These are phyloP conservation scores for Nematostella vectensis DNA, from an alignment of 92 coral and sea anemone genomes.

Conservation along the genomic window DNA sequence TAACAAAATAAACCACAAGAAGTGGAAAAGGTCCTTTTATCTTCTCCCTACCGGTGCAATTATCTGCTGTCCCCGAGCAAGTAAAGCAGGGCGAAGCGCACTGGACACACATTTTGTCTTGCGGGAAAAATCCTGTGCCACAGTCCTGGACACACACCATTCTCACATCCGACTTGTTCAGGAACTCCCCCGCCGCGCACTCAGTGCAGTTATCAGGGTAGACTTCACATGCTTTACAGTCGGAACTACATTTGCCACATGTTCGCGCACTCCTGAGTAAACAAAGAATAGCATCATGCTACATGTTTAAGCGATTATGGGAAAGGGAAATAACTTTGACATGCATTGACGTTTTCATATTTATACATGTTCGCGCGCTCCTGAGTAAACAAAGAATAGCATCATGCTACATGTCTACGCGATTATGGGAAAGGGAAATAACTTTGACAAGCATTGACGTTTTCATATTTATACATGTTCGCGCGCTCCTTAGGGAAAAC, in stretches of 20 bases:
- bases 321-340: too few species aligned
- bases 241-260: conserved; percentile 60
- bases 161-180: conserved; percentile 29
- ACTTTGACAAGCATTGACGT: too few species aligned
- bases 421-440: too few species aligned
- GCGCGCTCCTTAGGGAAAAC: neutral
- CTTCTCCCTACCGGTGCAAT: conserved; percentile 43
- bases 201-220: conserved; percentile 48
- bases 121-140: conserved; percentile 37
- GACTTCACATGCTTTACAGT: conserved; percentile 40
- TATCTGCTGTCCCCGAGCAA: conserved; percentile 25
- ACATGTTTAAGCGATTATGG: too few species aligned
- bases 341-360: too few species aligned
- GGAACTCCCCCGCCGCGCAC: conserved; percentile 39
- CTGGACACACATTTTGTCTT: conserved; percentile 15
- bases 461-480: too few species aligned
- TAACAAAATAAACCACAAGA: too few species aligned
- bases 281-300: neutral
- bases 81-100: conserved; percentile 40
- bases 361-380: conserved; percentile 23
- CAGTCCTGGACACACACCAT: conserved; percentile 51
- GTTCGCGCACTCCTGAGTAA: conserved; percentile 3
- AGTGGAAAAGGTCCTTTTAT: too few species aligned
- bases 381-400: neutral
- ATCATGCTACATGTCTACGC: neutral